phyloP scores from a whole-genome alignment of 1,140 invertebrate species.

The Schmidtea mediterranea region DNA sequence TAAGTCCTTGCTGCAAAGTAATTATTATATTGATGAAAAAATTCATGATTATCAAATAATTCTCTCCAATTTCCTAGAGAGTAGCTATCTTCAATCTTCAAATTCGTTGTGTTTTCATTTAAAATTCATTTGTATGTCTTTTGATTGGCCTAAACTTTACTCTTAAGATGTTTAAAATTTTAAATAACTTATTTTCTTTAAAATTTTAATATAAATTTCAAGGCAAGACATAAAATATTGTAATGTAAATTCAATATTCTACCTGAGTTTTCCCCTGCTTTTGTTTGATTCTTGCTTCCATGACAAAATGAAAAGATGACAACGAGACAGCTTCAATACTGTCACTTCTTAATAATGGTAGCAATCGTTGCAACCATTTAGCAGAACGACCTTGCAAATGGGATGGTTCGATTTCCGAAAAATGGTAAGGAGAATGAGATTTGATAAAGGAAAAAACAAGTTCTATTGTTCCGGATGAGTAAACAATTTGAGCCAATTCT shows the following conservation, averaged over 20 bases:
- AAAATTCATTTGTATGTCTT: too few species aligned
- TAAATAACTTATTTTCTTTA: too few species aligned
- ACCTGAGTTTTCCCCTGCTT: constrained; percentile 66
- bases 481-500: constrained; percentile 78
- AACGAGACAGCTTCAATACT: constrained; percentile 76
- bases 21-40: too few species aligned
- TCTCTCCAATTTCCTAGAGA: too few species aligned
- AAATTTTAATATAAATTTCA: too few species aligned
- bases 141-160: background rate
- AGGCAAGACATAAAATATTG: too few species aligned
- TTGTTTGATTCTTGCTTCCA: constrained; percentile 92
- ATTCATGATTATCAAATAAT: too few species aligned
- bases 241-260: constrained; percentile 1
- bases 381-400: constrained; percentile 84
- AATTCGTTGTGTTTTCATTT: too few species aligned
- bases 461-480: constrained; percentile 71
- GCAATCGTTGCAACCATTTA: constrained; percentile 67
- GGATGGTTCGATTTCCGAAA: constrained; percentile 55
- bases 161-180: too few species aligned
- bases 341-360: constrained; percentile 78
- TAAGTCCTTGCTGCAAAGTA: too few species aligned
- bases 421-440: constrained; percentile 66
- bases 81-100: too few species aligned
- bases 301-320: constrained; percentile 93
- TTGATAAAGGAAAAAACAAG: constrained; percentile 85